Evolutionary conservation across 2,888 invertebrate species (phyloP).

Genomic region (Eilema sororculum): DNA sequence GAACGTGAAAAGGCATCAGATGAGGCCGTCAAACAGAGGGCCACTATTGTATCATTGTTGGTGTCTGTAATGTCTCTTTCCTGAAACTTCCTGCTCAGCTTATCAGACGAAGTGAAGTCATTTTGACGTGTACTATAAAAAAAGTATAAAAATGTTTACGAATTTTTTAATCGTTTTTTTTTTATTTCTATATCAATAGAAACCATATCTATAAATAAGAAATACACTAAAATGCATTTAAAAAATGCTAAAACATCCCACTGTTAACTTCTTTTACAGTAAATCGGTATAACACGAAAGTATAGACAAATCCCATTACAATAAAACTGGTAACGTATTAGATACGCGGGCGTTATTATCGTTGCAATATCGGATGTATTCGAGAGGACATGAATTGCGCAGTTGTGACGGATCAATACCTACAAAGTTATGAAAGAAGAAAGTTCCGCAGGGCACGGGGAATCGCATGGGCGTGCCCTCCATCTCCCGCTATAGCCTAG

Average conservation of each 20-base stretch:
- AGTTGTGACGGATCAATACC: conserved; percentile 86
- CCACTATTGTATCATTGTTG: no score
- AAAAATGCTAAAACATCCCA: neutral
- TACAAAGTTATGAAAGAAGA: conserved; percentile 86
- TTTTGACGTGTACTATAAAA: neutral
- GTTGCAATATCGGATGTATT: conserved; percentile 71
- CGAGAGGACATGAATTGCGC: conserved; percentile 82
- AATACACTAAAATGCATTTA: neutral
- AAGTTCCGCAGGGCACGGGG: conserved; percentile 84
- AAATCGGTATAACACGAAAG: neutral
- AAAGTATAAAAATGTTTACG: neutral
- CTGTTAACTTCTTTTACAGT: neutral
- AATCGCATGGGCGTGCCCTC: conserved; percentile 81
- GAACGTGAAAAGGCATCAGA: no score
- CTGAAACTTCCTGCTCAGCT: no score
- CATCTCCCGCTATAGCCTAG: conserved; percentile 84
- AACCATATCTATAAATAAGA: neutral
- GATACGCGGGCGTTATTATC: conserved; percentile 60
- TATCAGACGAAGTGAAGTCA: no score
- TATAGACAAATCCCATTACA: conserved; percentile 10
- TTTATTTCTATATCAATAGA: neutral
- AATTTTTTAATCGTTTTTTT: neutral
- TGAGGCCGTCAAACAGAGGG: no score
- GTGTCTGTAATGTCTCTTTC: no score
- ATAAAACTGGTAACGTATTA: conserved; percentile 31